A percentile compares a stretch with the other conserved stretches of the same genome.
Conservation (phyloP, 2,888 invertebrate species). For the Platycnemis pennipes region DNA sequence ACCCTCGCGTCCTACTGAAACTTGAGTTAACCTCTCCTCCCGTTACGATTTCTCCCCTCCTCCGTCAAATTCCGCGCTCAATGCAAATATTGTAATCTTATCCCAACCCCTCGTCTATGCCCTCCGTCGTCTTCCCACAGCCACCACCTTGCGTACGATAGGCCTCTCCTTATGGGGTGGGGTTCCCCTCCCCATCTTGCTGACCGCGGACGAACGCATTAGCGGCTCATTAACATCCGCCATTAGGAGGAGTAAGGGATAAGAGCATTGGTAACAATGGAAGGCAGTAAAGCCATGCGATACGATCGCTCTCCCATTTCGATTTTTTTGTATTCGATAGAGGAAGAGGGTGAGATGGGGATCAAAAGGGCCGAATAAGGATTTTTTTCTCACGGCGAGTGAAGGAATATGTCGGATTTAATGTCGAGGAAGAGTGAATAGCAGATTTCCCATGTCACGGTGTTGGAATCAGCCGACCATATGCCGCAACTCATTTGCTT, state of each 20-base stretch:
- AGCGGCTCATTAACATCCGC: conserved; percentile 62
- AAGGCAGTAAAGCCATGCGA: conserved; percentile 28
- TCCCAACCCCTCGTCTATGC: background rate
- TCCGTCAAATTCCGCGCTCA: background rate
- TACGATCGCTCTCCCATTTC: conserved; percentile 29
- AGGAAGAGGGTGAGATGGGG: background rate
- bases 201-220: conserved; percentile 50
- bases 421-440: background rate
- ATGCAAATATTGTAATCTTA: background rate
- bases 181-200: background rate
- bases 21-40: background rate
- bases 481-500: background rate
- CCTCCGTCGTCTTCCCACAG: conserved; percentile 3
- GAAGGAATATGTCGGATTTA: background rate
- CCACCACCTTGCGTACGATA: background rate
- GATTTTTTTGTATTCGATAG: conserved; percentile 53
- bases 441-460: background rate
- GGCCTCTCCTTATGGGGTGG: background rate
- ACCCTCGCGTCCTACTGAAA: background rate
- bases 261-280: conserved; percentile 42
- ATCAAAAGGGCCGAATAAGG: conserved; percentile 54
- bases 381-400: background rate
- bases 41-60: background rate
- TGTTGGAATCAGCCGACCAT: background rate
- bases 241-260: background rate